Base-by-base conservation (phyloP, 1,140 invertebrate species). In the Leptinotarsa lineolata region DNA sequence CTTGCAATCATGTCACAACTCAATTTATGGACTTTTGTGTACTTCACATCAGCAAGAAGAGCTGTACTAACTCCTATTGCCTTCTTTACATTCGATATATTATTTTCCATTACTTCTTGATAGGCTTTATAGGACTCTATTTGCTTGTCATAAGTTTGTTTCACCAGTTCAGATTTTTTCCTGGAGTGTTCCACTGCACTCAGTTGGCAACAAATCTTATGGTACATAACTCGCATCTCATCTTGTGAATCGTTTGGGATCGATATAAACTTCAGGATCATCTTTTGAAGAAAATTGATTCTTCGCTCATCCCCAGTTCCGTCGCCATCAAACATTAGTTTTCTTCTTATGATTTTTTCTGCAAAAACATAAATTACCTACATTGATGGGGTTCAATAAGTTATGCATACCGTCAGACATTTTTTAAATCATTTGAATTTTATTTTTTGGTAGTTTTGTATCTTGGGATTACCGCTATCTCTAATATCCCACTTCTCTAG, bases 291-390 rank as follows among this genome's bases (percentile, higher is more conserved):
- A 24, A 65, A 24, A 24, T 65, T 65, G 39, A 65, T 65, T 22
- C 63, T 22, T 65, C 63, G 4, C 20, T 65, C 63, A 65, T 65
- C 63, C 15, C 63, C 63, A 21, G 63, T 65, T 22, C 63, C 63
- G n/a, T 65, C 63, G n/a, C 63, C 63, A 24, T 65, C 63, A 65
- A 65, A 65, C 22, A 65, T n/a, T 0, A 65, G 63, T 65, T 65
- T 65, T 12, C 63, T 65, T 24, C 24, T 65, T n/a, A 65, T 65
- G 39, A 65, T 24, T 24, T 65, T 18, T 65, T 65, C 63, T 65
- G 63, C 16, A 65, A 65, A 39, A 39, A 39, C 30, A 61, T 61
- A 61, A 21, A 61, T 13, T 61, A 21, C 60, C 6, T 13, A 61
- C 12, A 61, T 61, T 61, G 20, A 61, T 61, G 22, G 2, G 4